These are phyloP conservation scores for Montipora sp. DNA, from an alignment of 64 coral and sea anemone genomes.

Conservation along the genomic window DNA sequence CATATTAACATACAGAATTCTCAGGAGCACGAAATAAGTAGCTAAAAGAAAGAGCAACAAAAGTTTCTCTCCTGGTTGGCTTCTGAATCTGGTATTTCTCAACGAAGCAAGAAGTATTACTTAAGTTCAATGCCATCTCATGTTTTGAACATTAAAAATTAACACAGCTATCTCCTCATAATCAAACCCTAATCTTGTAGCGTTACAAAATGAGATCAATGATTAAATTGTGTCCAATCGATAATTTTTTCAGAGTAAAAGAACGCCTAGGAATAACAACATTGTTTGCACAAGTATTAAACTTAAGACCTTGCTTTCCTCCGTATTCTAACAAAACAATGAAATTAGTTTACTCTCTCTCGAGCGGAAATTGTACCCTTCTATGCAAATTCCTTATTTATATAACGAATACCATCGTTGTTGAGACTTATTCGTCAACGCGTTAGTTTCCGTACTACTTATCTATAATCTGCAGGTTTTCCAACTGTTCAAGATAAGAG, in stretches of 20 bases:
- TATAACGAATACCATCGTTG: conserved; percentile 20
- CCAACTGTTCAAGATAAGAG: no score
- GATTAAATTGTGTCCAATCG: not conserved
- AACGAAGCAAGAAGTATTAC: no score
- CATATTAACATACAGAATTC: no score
- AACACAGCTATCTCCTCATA: not conserved
- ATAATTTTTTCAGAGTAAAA: not conserved
- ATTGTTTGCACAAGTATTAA: conserved; percentile 36
- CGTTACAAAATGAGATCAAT: not conserved
- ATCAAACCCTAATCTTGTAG: not conserved
- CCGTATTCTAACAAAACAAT: conserved; percentile 21
- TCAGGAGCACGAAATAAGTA: no score
- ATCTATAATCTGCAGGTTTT: no score
- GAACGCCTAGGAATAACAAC: not conserved
- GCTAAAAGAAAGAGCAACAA: no score
- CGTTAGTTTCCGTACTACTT: not conserved
- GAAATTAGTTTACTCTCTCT: conserved; percentile 10
- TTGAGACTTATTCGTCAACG: not conserved
- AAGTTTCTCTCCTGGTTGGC: no score
- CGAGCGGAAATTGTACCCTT: not conserved
- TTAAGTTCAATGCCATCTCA: no score
- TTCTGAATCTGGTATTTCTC: no score
- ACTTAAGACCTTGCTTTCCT: not conserved
- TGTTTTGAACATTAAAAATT: not conserved
- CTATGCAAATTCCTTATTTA: conserved; percentile 17